Base-by-base conservation (phyloP, 1,140 invertebrate species). In the Drosophila tropicalis region DNA sequence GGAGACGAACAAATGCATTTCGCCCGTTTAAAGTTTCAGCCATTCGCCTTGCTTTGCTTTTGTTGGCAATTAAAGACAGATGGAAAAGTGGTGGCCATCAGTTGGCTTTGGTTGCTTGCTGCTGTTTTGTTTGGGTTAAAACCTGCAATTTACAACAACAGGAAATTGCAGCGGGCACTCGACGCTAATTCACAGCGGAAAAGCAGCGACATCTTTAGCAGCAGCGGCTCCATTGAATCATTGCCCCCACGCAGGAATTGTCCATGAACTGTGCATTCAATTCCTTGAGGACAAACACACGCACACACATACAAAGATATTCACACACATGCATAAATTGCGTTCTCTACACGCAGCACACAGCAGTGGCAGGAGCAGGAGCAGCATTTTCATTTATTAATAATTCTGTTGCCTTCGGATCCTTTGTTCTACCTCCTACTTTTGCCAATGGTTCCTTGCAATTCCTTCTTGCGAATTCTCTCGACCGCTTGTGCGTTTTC, bases 101-200 rank as follows among this genome's bases (percentile, higher is more conserved):
- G 29, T 29, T 29, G 29, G 29, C 5, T 29, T 29, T 32, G 55
- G 22, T 19, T 66, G 57, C 19, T 36, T 44, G 41, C 19, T 36
- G 36, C 22, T 51, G 61, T 19, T 29, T 29, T 29, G 29, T 29
- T 29, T 47, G 17, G 44, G 17, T 51, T 12, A 51, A 51, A 51
- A 67, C 47, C 60, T 75, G 79, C 70, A 72, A 84, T 84, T 84
- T 79, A 76, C 81, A 84, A 73, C 64, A 84, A 77, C 77, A 84
- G 81, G 81, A 84, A 84, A 84, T 84, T 84, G 76, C 81, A 80
- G 80, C 73, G 79, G 77, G 81, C 81, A 84, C 76, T 79, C 81
- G 73, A 67, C 73, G 81, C 81, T 84, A 80, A 80, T 84, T 84
- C 81, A 84, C 81, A 84, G 77, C 77, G 81, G 77, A 84, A 84